Conservation (phyloP, 2,888 invertebrate species). For the Epinotia brunnichana region DNA sequence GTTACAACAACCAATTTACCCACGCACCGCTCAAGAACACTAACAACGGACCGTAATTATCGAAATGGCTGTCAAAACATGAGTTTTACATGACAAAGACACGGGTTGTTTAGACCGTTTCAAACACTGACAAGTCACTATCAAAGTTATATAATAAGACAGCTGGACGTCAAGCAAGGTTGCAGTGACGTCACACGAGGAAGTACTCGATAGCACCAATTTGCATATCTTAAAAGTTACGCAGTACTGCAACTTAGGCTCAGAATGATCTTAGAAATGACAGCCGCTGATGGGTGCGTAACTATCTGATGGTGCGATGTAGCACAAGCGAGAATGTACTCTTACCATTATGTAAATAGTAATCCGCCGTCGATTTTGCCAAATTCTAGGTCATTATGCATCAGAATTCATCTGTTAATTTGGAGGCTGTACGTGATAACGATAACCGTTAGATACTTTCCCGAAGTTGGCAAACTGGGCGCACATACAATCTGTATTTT, state of each 20-base stretch:
- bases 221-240: conserved; percentile 43
- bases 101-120: conserved; percentile 36
- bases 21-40: background rate
- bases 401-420: background rate
- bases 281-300: conserved; percentile 37
- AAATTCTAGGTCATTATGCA: conserved; percentile 22
- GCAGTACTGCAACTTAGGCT: conserved; percentile 35
- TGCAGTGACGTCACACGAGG: conserved; percentile 40
- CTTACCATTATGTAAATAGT: conserved; percentile 35
- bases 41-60: conserved; percentile 7
- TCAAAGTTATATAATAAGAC: conserved; percentile 36
- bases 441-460: background rate
- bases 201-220: conserved; percentile 35
- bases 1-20: background rate
- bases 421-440: background rate
- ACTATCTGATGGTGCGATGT: conserved; percentile 34
- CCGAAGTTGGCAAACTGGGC: too few relatives aligned
- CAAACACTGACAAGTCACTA: conserved; percentile 33
- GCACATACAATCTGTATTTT: too few relatives aligned
- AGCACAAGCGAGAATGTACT: conserved; percentile 32
- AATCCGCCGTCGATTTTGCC: conserved; percentile 10
- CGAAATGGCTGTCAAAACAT: conserved; percentile 26
- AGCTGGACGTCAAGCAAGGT: conserved; percentile 42
- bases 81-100: conserved; percentile 21
- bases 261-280: conserved; percentile 31